phyloP scores from a whole-genome alignment of 2,797 vertebrate species.

The Anguilla marmorata region DNA sequence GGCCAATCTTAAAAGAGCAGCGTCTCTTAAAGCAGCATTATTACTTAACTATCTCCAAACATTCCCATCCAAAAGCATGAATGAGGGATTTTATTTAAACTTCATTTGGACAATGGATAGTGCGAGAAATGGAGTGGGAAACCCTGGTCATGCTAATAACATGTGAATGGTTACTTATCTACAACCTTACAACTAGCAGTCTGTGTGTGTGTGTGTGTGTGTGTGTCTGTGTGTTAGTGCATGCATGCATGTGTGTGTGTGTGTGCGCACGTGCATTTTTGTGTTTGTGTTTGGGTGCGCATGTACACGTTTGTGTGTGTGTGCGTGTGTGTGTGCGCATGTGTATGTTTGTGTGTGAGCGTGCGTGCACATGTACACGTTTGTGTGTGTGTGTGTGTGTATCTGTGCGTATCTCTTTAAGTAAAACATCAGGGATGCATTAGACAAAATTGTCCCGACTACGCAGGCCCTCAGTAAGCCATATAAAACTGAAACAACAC shows the following conservation, averaged over 20 bases:
- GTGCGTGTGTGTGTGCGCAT: slow-evolving; percentile 4
- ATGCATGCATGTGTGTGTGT: slow-evolving; percentile 17
- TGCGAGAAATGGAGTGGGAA: slow-evolving; percentile 61
- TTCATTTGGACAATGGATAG: slow-evolving; percentile 63
- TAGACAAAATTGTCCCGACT: slow-evolving; percentile 59
- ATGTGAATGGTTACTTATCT: slow-evolving; percentile 70
- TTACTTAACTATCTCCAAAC: slow-evolving; percentile 68
- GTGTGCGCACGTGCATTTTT: background rate
- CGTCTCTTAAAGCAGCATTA: slow-evolving; percentile 58
- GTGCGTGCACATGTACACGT: slow-evolving; percentile 13
- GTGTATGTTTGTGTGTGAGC: background rate
- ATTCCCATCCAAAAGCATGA: slow-evolving; percentile 50
- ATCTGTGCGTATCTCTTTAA: slow-evolving; percentile 49
- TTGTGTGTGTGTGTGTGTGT: background rate
- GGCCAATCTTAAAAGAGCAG: slow-evolving; percentile 57
- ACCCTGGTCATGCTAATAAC: slow-evolving; percentile 58
- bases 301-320: background rate
- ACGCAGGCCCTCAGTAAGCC: slow-evolving; percentile 54
- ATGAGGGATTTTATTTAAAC: slow-evolving; percentile 54
- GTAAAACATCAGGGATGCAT: slow-evolving; percentile 65
- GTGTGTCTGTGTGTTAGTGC: slow-evolving; percentile 5
- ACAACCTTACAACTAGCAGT: slow-evolving; percentile 69
- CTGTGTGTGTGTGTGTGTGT: background rate
- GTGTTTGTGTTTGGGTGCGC: no score
- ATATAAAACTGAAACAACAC: slow-evolving; percentile 63